These are phyloP conservation scores for Syngnathus floridae DNA, from an alignment of 2,113 vertebrate species.

Conservation along the genomic window DNA sequence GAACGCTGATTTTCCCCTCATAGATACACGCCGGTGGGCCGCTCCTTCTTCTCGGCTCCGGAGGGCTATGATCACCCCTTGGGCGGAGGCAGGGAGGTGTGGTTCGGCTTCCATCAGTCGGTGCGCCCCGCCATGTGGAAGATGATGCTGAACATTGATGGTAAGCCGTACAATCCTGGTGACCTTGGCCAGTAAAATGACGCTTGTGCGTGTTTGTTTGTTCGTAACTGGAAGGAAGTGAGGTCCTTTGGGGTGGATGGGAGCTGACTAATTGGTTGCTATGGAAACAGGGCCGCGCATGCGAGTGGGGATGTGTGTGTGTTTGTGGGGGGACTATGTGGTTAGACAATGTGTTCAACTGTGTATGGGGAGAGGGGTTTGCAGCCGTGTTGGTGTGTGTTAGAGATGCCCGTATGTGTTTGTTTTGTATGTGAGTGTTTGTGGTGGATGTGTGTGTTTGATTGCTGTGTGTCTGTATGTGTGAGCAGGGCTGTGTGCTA, in stretches of 20 bases:
- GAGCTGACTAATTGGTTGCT: conserved; percentile 51
- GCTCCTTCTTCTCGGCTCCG: conserved; percentile 97
- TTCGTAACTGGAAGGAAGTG: conserved; percentile 14
- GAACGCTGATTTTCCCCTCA: neutral
- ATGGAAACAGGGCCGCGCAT: conserved; percentile 36
- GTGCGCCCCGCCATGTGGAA: conserved; percentile 99
- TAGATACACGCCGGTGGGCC: conserved; percentile 99
- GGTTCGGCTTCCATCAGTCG: conserved; percentile 99
- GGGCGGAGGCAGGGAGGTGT: conserved; percentile 95
- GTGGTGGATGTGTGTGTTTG: no score
- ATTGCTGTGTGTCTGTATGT: neutral
- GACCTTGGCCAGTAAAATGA: neutral
- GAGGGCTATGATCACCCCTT: conserved; percentile 97
- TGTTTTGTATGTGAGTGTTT: no score
- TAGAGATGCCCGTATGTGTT: no score
- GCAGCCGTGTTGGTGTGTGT: no score
- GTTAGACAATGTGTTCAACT: neutral
- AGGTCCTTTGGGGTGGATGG: conserved; percentile 36
- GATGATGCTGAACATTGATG: conserved; percentile 99
- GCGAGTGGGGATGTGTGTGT: neutral
- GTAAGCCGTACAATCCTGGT: conserved; percentile 65
- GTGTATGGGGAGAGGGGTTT: no score
- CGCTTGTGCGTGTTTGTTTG: neutral
- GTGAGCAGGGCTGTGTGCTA: neutral
- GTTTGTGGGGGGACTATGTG: neutral